These are phyloP conservation scores for Raja brachyura DNA, from an alignment of 2,113 vertebrate genomes.

Conservation along the genomic window DNA sequence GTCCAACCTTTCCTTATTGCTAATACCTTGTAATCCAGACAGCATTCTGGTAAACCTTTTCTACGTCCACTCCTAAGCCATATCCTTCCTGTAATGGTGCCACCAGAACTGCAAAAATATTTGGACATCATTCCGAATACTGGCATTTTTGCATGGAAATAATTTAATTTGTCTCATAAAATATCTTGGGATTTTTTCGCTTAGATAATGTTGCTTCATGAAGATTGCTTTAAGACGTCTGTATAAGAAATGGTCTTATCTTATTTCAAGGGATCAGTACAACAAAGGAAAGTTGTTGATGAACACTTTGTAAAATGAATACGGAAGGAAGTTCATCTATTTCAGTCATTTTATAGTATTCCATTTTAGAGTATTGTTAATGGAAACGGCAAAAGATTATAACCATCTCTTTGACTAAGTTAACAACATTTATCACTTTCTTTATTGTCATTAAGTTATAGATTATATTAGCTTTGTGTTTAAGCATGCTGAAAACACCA, in stretches of 20 bases:
- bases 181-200: too few species aligned
- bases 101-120: too few species aligned
- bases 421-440: neutral
- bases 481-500: neutral
- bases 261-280: neutral
- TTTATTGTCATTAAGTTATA: neutral
- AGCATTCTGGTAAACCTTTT: too few species aligned
- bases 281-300: neutral
- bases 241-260: neutral
- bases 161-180: too few species aligned
- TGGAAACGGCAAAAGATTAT: neutral
- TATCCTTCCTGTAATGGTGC: too few species aligned
- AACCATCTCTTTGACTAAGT: neutral
- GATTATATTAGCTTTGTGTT: neutral
- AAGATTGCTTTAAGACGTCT: neutral
- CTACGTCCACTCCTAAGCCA: too few species aligned
- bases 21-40: too few species aligned
- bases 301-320: too few species aligned
- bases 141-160: too few species aligned
- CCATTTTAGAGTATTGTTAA: neutral
- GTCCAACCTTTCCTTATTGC: too few species aligned
- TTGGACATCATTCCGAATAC: too few species aligned
- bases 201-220: too few species aligned
- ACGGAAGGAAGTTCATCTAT: neutral
- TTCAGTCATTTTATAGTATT: neutral